A percentile compares a stretch with the other conserved stretches of the same genome.
Conservation (phyloP, 2,888 invertebrate species). For the Tetheella fluctuosa region DNA sequence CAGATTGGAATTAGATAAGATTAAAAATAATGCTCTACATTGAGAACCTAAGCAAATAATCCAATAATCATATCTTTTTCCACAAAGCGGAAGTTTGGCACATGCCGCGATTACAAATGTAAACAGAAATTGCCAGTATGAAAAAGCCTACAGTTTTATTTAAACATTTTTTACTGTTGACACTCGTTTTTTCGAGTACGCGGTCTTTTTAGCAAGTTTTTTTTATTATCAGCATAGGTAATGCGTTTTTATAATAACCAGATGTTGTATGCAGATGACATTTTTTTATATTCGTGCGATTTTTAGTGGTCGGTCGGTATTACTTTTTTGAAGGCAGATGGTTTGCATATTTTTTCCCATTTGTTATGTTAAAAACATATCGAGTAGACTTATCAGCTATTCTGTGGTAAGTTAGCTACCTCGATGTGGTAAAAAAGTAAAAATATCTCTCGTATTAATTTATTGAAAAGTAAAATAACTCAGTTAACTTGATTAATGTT, state of each 20-base stretch:
- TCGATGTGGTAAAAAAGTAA: too few relatives aligned
- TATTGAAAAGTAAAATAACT: too few relatives aligned
- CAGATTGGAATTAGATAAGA: background rate
- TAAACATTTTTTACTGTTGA: constrained; percentile 38
- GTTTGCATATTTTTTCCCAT: constrained; percentile 56
- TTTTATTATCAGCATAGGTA: constrained; percentile 62
- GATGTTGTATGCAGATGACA: constrained; percentile 83
- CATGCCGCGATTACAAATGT: constrained; percentile 67
- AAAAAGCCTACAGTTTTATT: constrained; percentile 61
- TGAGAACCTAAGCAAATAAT: background rate
- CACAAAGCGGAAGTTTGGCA: constrained; percentile 68
- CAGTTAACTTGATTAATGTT: too few relatives aligned
- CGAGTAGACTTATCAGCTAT: background rate
- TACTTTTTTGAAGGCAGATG: constrained; percentile 77
- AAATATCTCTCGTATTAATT: too few relatives aligned
- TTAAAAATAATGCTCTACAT: background rate
- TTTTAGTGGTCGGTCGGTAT: constrained; percentile 74
- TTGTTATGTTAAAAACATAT: background rate
- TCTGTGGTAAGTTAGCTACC: too few relatives aligned
- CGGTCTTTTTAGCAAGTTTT: constrained; percentile 71
- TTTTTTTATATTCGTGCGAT: constrained; percentile 73
- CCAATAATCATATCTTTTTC: constrained; percentile 17
- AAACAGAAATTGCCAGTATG: constrained; percentile 49
- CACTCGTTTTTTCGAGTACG: constrained; percentile 41
- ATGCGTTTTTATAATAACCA: constrained; percentile 71